phyloP scores from a whole-genome alignment of 2,888 invertebrate genomes.

The Eudemis profundana region DNA sequence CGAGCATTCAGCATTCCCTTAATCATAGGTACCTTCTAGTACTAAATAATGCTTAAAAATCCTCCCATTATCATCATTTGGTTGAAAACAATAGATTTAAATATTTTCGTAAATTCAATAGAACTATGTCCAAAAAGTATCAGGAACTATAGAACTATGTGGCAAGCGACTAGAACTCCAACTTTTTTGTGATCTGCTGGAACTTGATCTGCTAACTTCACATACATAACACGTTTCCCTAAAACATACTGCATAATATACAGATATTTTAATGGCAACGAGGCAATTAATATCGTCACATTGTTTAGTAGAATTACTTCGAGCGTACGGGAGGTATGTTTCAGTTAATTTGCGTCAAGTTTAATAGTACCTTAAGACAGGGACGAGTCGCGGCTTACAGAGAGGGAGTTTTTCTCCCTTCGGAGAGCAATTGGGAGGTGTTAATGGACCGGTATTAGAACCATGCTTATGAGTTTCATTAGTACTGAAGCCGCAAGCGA shows the following conservation, averaged over 20 bases:
- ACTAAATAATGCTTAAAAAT: too few relatives aligned
- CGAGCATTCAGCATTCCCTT: too few relatives aligned
- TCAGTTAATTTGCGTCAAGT: constrained; percentile 72
- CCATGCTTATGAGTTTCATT: constrained; percentile 82
- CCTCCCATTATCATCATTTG: too few relatives aligned
- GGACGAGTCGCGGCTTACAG: constrained; percentile 55
- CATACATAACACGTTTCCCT: background rate
- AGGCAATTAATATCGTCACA: constrained; percentile 19
- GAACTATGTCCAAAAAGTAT: too few relatives aligned
- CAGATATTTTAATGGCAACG: constrained; percentile 17
- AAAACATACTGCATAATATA: background rate
- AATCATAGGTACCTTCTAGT: too few relatives aligned
- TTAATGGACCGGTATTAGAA: constrained; percentile 76
- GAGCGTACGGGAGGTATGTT: constrained; percentile 54
- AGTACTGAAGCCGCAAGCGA: constrained; percentile 76
- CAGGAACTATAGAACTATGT: too few relatives aligned
- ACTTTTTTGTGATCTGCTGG: too few relatives aligned
- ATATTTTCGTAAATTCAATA: too few relatives aligned
- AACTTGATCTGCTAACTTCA: too few relatives aligned
- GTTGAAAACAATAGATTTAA: too few relatives aligned
- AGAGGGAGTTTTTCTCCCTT: constrained; percentile 72
- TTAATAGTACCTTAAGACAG: constrained; percentile 70
- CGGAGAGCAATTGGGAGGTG: constrained; percentile 73
- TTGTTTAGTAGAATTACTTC: constrained; percentile 41
- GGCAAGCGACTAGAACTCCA: too few relatives aligned